Evolutionary conservation across 1,140 invertebrate species (phyloP), one percentile per base, ranked within the genome.

Genomic region (Drosophila bocki): DNA sequence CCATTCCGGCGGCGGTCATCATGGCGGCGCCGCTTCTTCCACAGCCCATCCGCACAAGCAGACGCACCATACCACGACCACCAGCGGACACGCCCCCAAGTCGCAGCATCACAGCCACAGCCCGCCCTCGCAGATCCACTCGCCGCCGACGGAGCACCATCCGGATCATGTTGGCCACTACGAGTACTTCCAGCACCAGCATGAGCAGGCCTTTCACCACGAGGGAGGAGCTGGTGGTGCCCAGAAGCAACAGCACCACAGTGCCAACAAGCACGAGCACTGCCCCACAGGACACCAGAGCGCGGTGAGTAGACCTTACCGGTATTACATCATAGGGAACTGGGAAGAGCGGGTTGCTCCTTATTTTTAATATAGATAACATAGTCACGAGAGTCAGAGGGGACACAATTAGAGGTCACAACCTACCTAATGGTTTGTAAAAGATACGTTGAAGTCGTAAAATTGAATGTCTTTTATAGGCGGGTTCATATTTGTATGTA

Each of bases 271-370:
- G 62, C 91, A 92, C 58, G 91, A 92, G 68, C 91, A 92, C 12
- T 91, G 90, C 69, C 90, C 90, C 57, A 91, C 81, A 78, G 91
- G 87, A 81, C 91, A 92, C 53, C 91, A 92, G 61, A 91, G 91
- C 47, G 63, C 91, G 80, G 91, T 92, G 68, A 92, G 83, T 80
- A 11, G 15, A 26, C 53, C 41, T 50, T 17, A 15, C 33, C 39
- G 37, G 48, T 59, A 64, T 80, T 83, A 87, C 80, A 83, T 82
- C 83, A 86, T 80, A 32, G 29, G 58, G 32, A 37, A 32, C 7
- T 35, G 1, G 26, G 39, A 17, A 3, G 45, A 63, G 15, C 29
- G 57, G 33, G 57, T 54, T 15, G 29, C n/a, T n/a, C 19, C n/a
- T 15, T 5, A 26, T 33, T 9, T 37, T 26, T 26, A 64, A 41